Evolutionary conservation across 2,797 vertebrate genomes (phyloP), one percentile per base, ranked within the genome.

Genomic region (Amniataba percoides): DNA sequence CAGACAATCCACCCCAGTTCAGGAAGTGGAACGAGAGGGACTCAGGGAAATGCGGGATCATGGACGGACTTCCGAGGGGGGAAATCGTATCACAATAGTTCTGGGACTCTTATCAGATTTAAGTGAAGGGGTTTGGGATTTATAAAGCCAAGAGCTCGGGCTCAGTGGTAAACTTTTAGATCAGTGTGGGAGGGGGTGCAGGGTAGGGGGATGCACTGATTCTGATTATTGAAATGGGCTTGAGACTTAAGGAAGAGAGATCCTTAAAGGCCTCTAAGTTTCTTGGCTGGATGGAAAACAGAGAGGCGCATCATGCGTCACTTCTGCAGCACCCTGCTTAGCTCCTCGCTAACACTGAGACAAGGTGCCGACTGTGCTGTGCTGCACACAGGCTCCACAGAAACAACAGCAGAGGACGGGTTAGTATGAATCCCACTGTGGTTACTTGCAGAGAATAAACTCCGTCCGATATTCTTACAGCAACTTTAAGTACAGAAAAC

Each of bases 101-200:
- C 87, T 60, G 88, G 82, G 87, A 90, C 85, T 92, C 84, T 91
- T 93, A 94, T 94, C 94, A 94, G 94, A 94, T 95, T 94, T 92
- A 91, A 90, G 78, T 77, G 83, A 88, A 81, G 81, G 87, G 78
- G 86, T 89, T 87, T 83, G 76, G 15, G 79, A 79, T 92, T 91
- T 88, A 86, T 87, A 84, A 87, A 89, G 87, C 79, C 77, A 82
- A 88, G 81, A 88, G 78, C 85, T 86, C 18, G 43, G 69, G 83
- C 87, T 90, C 89, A 81, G 62, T 81, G 84, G 68, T 90, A 90
- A 88, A 93, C 88, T 83, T 91, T 88, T 71, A 81, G 79, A 81
- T 63, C 71, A 55, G 58, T 43, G 58, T 31, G 12, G 1, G 21
- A 65, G 36, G 48, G 68, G 36, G 52, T 23, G 52, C 36, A 9